Base-by-base conservation (phyloP, 2,797 vertebrate genomes). In the Pangasius macronema region DNA sequence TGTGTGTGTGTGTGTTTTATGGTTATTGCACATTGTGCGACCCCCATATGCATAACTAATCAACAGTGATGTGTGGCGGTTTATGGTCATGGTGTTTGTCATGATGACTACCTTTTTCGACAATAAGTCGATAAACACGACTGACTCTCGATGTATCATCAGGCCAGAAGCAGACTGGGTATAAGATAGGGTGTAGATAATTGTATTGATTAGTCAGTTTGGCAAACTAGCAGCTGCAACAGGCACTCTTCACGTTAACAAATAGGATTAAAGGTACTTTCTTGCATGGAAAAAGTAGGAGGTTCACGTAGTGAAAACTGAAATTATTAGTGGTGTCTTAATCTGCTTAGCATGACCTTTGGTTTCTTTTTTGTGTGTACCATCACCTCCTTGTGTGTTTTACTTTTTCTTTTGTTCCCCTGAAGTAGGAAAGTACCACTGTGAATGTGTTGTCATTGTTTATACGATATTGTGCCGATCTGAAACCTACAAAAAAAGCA, bases 401-500 rank as follows among this genome's bases (percentile, higher is more conserved):
- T 36, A 49, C 42, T 36, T 55, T 22, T 79, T 36, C 61, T 82
- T 83, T 67, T 11, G n/a, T 83, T 51, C 39, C 59, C 42, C n/a
- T 51, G 27, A 18, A n/a, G 59, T 68, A 67, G 81, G 61, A 83
- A 83, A 49, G 46, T 83, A 68, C 42, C 61, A 65, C 81, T 49
- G 27, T 65, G 61, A 51, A 33, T 20, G 46, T 67, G 49, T 33
- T n/a, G 9, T 22, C 61, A 83, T 51, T 67, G 46, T 83, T 83
- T 83, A 3, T 83, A 3, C 20, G 14, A 46, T 61, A 61, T 20
- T n/a, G 27, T 83, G 61, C 59, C 33, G 57, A 81, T 42, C 36
- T 81, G 10, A 82, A 82, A 83, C 33, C 61, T n/a, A 14, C 9
- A 59, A 79, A 53, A 76, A 51, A 76, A 59, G 3, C 20, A 59